Evolutionary conservation across 2,797 vertebrate species (phyloP), one percentile per base, ranked within the genome.

Genomic region (Xiphophorus birchmanni): DNA sequence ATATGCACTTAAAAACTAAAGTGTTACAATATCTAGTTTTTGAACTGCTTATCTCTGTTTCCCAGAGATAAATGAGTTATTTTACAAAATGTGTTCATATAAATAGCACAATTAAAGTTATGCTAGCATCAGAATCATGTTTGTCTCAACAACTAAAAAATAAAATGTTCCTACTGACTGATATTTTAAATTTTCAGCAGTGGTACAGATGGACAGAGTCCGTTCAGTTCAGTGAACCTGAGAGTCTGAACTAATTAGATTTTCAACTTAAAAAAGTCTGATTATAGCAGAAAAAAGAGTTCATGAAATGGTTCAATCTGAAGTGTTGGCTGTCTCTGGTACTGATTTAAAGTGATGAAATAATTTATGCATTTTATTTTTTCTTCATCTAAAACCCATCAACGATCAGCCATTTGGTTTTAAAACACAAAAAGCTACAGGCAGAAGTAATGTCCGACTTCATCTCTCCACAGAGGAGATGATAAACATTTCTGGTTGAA

Each of bases 401-500:
- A 50, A 21, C 21, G 6, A 50, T 21, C 48, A 50, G 48, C 18
- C 48, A 50, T n/a, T 56, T 56, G 10, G 54, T 3, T 11, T 13
- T 12, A 4, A 29, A 40, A 67, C 65, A 67, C 3, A 40, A 21
- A 67, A 58, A 76, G 87, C 29, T 56, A 10, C 79, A 9, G n/a
- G n/a, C 8, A 52, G 17, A 79, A 71, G 79, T 48, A 50, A 50
- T 63, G 84, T 80, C 74, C 7, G 52, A 48, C 80, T 50, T 78
- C 52, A 83, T 42, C 76, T 80, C 56, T 74, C 50, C 78, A 29
- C 79, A 75, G 21, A 72, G 37, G 67, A 15, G 83, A 77, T 75
- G n/a, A 50, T n/a, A 48, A n/a, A 73, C 71, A 21, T 2, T 60
- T 60, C 15, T 5, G 1, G 86, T 83, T 82, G 84, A 75, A 87